phyloP scores from a whole-genome alignment of 2,797 vertebrate species.

The Kryptopterus vitreolus region DNA sequence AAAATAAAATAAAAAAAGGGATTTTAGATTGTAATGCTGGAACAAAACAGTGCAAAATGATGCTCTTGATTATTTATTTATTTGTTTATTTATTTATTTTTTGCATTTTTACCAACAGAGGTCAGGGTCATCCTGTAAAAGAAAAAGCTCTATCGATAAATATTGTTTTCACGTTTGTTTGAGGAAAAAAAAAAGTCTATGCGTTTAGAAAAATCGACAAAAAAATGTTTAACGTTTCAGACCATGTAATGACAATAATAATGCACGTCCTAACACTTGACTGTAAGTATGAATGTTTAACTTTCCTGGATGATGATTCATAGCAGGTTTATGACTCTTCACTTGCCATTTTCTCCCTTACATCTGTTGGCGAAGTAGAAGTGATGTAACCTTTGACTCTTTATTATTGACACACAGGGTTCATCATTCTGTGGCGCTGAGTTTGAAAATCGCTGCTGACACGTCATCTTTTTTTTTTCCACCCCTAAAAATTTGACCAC shows the following conservation, averaged over 20 bases:
- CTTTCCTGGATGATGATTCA: background rate
- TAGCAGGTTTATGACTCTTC: conserved; percentile 10
- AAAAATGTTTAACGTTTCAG: background rate
- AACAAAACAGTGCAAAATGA: conserved; percentile 61
- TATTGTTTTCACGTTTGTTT: background rate
- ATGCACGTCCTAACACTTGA: background rate
- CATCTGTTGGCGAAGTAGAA: too few relatives aligned
- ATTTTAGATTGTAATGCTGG: conserved; percentile 56
- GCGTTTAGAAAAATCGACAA: background rate
- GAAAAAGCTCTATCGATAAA: conserved; percentile 37
- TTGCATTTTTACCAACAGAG: conserved; percentile 60
- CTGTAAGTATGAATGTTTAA: conserved; percentile 1
- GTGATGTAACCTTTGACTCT: background rate
- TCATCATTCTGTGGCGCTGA: conserved; percentile 14
- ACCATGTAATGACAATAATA: background rate
- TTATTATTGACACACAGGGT: conserved; percentile 6
- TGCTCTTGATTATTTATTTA: conserved; percentile 70
- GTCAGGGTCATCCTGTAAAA: conserved; percentile 64
- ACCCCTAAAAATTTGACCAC: background rate
- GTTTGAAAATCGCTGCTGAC: background rate
- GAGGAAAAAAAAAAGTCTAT: background rate
- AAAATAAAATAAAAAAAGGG: conserved; percentile 13
- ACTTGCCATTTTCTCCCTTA: background rate
- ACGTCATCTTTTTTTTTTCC: background rate
- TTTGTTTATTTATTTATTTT: too few relatives aligned